Evolutionary conservation across 2,797 vertebrate species (phyloP), one percentile per base, ranked within the genome.

Genomic region (Scolopax bukidnonensis): DNA sequence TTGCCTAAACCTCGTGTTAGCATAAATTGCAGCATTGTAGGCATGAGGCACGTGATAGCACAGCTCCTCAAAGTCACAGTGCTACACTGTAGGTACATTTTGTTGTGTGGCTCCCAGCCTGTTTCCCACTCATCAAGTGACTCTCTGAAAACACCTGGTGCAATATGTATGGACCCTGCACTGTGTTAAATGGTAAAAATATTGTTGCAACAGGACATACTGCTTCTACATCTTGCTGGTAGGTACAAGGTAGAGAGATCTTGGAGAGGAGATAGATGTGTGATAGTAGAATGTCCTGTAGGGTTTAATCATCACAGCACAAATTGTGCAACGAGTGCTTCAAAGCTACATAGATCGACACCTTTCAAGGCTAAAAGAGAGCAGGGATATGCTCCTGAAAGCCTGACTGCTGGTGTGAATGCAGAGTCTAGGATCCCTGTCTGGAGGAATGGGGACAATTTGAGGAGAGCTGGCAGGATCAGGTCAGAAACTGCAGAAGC

Each of bases 321-420:
- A 47, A 51, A 24, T 15, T 16, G 20, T 67, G 51, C 53, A 61
- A 28, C 38, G 17, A 56, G 17, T 33, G 36, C 32, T 85, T 59
- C 83, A 70, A 69, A 85, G 28, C 4, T 64, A 40, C 21, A 16
- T 8, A 57, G 30, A 30, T 18, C 0, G 0, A 47, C 12, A 47
- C 6, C 1, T 93, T 70, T 48, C 6, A 4, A 67, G 38, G 20
- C 33, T 17, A 14, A 53, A 74, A 64, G 20, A 54, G 0, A 1
- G 10, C 54, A 80, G 24, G 19, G 38, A 20, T 76, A 15, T 3
- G 4, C 25, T 91, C 16, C 61, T 68, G 48, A 60, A 86, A 76
- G 24, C 32, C 54, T 79, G 57, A 25, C 10, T 3, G 16, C 41
- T 71, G 63, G 4, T 59, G 43, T 25, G 41, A 59, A 36, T 61